These are phyloP conservation scores for Osmoderma eremita DNA, from an alignment of 2,888 invertebrate species.

Conservation along the genomic window DNA sequence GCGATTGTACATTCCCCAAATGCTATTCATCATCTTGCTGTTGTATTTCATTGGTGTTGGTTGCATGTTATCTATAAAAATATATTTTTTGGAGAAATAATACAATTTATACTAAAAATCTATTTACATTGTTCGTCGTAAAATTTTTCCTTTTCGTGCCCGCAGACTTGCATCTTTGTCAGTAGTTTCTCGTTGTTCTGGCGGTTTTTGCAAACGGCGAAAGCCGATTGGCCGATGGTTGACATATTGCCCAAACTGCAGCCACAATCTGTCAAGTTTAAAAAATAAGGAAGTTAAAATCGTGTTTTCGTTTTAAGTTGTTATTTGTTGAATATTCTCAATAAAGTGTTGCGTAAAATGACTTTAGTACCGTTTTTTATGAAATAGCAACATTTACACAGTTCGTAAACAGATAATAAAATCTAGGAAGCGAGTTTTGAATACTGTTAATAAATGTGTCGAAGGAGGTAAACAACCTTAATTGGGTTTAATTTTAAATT, in stretches of 20 bases:
- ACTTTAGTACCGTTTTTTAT: too few species aligned
- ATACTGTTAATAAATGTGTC: too few species aligned
- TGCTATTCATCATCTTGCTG: slow-evolving; percentile 89
- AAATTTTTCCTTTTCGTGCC: slow-evolving; percentile 47
- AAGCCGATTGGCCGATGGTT: slow-evolving; percentile 80
- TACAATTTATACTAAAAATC: slow-evolving; percentile 1
- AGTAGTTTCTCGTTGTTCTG: slow-evolving; percentile 68
- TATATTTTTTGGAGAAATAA: slow-evolving; percentile 26
- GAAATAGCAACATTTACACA: too few species aligned
- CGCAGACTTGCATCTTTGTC: slow-evolving; percentile 65
- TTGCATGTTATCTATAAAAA: slow-evolving; percentile 59
- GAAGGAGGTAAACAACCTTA: too few species aligned
- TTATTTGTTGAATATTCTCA: too few species aligned
- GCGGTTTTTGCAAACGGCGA: slow-evolving; percentile 76
- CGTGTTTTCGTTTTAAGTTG: too few species aligned
- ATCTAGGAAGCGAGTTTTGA: too few species aligned
- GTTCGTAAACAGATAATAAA: too few species aligned
- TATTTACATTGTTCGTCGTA: slow-evolving; percentile 37
- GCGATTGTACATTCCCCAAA: slow-evolving; percentile 91
- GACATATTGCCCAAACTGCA: slow-evolving; percentile 67
- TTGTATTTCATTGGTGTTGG: slow-evolving; percentile 80
- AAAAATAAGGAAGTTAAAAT: too few species aligned
- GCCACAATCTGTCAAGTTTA: slow-evolving; percentile 63
- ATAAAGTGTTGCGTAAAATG: too few species aligned
- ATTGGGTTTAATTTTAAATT: too few species aligned